Percentiles rank a stretch among this genome's conserved stretches.
Conservation (phyloP, 2,113 vertebrate species). For the Myotis davidii region DNA sequence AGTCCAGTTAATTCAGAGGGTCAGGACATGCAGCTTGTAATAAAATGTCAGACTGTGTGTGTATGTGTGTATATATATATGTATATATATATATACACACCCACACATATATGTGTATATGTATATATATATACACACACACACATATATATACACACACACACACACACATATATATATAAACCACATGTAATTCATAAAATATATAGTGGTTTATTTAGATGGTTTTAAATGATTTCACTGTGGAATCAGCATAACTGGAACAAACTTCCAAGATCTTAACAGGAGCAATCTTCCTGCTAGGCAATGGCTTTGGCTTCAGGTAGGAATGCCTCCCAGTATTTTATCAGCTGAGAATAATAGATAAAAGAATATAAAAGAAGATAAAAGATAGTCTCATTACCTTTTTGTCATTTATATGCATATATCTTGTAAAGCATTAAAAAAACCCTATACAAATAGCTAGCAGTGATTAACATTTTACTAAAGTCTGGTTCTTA, state of each 20-base stretch:
- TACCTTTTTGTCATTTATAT: slow-evolving; percentile 32
- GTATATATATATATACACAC: slow-evolving; percentile 60
- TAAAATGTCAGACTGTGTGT: slow-evolving; percentile 84
- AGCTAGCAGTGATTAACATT: background rate
- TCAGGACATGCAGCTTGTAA: slow-evolving; percentile 87
- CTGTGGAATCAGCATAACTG: slow-evolving; percentile 83
- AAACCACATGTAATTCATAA: slow-evolving; percentile 89
- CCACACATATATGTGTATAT: background rate
- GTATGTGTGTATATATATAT: background rate
- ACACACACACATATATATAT: background rate
- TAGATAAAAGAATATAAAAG: too few relatives aligned
- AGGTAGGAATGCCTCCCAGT: slow-evolving; percentile 99
- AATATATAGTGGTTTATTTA: slow-evolving; percentile 92
- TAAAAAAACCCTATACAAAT: background rate
- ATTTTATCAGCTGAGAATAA: slow-evolving; percentile 94
- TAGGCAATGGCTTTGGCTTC: slow-evolving; percentile 99
- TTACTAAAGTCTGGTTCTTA: background rate
- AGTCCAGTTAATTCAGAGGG: slow-evolving; percentile 86
- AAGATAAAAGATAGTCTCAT: slow-evolving; percentile 48
- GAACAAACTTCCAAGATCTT: slow-evolving; percentile 81
- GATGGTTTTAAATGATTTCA: slow-evolving; percentile 88
- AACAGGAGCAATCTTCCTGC: slow-evolving; percentile 82
- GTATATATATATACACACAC: slow-evolving; percentile 37
- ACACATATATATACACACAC: too few relatives aligned
- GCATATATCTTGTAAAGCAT: background rate